Base-by-base conservation (phyloP, 2,888 invertebrate genomes). In the Yponomeuta evonymella region DNA sequence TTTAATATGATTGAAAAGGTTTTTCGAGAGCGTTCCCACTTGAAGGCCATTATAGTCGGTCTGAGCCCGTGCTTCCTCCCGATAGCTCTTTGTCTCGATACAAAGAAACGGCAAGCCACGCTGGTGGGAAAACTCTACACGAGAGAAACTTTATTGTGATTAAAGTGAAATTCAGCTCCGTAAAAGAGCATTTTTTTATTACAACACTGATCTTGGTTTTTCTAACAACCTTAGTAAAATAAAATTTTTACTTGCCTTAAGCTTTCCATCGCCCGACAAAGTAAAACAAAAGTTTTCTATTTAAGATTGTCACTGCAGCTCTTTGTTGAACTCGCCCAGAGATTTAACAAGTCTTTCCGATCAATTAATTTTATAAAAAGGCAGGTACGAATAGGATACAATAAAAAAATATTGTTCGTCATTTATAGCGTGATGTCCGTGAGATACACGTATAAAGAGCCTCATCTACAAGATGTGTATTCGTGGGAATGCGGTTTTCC, bases 311-410 rank as follows among this genome's bases (percentile, higher is more conserved):
- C 51, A 58, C 51, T 58, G 51, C 15, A 15, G 51, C 51, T 15
- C 51, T 58, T 58, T 58, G 51, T 58, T 15, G 51, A 15, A 58
- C 12, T 58, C 51, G 51, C 51, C 51, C 12, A 58, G 15, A 58
- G 51, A 58, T 58, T 58, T 58, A 58, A 58, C 51, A 58, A 58
- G 6, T 80, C 81, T 81, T 86, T 86, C 84, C 85, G 81, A 87
- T 86, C 86, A 87, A 87, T 87, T 87, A 85, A 86, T 83, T 85
- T 80, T 76, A 73, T 74, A 76, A 76, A 79, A 79, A 78, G 76
- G 76, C 84, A 84, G 85, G 83, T 83, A 69, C 30, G n/a, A 30
- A 70, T 30, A 23, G 62, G 51, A 58, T 58, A 58, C 51, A 58
- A 58, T 15, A 58, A 58, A 58, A 58, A 62, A 70, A 63, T 15